Evolutionary conservation across 2,113 vertebrate genomes (phyloP), one percentile per base, ranked within the genome.

Genomic region (Petrocephalus zakoni): DNA sequence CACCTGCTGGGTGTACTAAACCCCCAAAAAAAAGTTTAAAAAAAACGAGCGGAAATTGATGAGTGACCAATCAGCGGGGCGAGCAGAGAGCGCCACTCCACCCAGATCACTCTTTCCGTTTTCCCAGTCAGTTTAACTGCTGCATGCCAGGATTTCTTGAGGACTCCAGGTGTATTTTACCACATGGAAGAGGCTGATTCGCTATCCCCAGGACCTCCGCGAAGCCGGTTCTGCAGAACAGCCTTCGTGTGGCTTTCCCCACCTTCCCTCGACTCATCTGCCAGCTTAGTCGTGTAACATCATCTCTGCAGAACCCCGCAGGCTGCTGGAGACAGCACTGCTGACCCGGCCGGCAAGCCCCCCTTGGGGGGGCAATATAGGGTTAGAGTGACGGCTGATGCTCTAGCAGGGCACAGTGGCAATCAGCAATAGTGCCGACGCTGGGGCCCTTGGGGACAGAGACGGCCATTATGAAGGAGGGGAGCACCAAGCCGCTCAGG

Each of bases 1-100:
- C 88, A 86, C 83, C 88, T 89, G 46, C 58, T 86, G 88, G 64
- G 58, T 47, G 17, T 21, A 42, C 4, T 25, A 37, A 72, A 9
- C 4, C 34, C 42, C 1, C 1, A 42, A 42, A 8, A 47, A 75
- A 78, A n/a, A n/a, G n/a, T n/a, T n/a, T n/a, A n/a, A n/a, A 88
- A 47, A 52, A 52, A 55, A 42, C 37, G 29, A 55, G 1, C 11
- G 5, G 22, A 25, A 75, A 42, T 7, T 78, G 34, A 78, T 34
- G 37, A 37, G 15, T 13, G 6, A 75, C 68, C 56, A 25, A 46
- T 52, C 11, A 68, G n/a, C 1, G 1, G n/a, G 11, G 9, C 8
- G n/a, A 10, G 47, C 1, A 58, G n/a, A 34, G 10, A 1, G 17
- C 29, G 5, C 21, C 49, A 85, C 49, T 52, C 46, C 22, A 5